Conservation (phyloP, 2,797 vertebrate genomes). For the Scyliorhinus canicula region DNA sequence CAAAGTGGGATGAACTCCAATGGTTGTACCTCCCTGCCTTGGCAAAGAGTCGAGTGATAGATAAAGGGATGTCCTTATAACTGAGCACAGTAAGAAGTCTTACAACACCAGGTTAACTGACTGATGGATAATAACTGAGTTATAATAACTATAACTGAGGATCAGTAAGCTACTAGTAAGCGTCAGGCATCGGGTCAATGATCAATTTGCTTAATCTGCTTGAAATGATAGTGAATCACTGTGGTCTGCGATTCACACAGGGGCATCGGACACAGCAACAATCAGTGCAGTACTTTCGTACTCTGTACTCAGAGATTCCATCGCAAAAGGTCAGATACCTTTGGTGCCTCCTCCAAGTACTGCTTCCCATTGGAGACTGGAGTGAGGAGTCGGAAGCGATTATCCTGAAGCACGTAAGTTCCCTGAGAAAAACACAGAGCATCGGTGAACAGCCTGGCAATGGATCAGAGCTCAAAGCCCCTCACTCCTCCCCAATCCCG, state of each 20-base stretch:
- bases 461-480: background rate
- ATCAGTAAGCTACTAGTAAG: background rate
- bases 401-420: conserved; percentile 77
- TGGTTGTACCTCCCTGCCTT: no score
- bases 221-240: background rate
- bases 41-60: background rate
- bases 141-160: background rate
- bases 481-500: background rate
- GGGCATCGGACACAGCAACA: background rate
- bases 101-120: no score
- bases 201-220: background rate
- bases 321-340: conserved; percentile 52
- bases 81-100: no score
- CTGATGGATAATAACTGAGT: no score
- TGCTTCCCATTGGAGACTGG: conserved; percentile 71
- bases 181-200: background rate
- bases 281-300: background rate
- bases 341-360: conserved; percentile 75
- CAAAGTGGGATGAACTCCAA: no score
- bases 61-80: background rate
- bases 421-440: conserved; percentile 55
- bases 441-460: background rate
- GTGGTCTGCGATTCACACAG: background rate
- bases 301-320: background rate
- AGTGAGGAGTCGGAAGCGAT: conserved; percentile 66